Conservation (phyloP, 2,797 vertebrate genomes). For the Orestias chungarensis region DNA sequence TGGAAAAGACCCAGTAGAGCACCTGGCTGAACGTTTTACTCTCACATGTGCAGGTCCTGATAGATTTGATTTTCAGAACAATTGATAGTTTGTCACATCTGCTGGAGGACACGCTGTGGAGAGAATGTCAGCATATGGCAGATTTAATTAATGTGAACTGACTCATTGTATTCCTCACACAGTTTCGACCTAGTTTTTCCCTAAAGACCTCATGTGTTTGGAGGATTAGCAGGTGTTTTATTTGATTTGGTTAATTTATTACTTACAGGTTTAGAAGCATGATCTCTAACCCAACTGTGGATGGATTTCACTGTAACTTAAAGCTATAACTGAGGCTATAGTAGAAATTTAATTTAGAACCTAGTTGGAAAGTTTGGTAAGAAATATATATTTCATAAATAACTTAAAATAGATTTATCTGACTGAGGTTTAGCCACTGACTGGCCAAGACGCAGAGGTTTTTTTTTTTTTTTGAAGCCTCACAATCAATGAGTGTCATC, state of each 20-base stretch:
- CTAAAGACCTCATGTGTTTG: slow-evolving; percentile 35
- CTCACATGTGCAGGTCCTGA: slow-evolving; percentile 43
- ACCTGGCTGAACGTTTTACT: slow-evolving; percentile 22
- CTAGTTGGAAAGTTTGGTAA: slow-evolving; percentile 11
- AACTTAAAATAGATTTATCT: slow-evolving; percentile 32
- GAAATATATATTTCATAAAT: slow-evolving; percentile 20
- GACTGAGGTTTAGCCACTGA: slow-evolving; percentile 38
- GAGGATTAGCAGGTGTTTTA: slow-evolving; percentile 41
- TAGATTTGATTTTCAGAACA: slow-evolving; percentile 64
- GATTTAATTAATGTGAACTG: slow-evolving; percentile 70
- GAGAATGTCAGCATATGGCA: slow-evolving; percentile 65
- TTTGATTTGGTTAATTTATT: slow-evolving; percentile 34
- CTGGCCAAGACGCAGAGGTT: slow-evolving; percentile 23
- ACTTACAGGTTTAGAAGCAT: slow-evolving; percentile 38
- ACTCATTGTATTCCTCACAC: slow-evolving; percentile 42
- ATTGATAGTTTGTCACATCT: slow-evolving; percentile 69
- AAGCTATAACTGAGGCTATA: slow-evolving; percentile 13
- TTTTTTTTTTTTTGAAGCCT: slow-evolving; percentile 47
- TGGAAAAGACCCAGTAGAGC: slow-evolving; percentile 23
- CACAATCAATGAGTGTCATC: slow-evolving; percentile 45
- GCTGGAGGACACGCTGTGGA: slow-evolving; percentile 45
- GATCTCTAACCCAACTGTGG: slow-evolving; percentile 52
- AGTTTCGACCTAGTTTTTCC: slow-evolving; percentile 47
- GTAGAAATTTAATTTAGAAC: neutral
- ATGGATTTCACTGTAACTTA: slow-evolving; percentile 24